Conservation (phyloP, 2,113 vertebrate species). For the Lethenteron camtschaticum region DNA sequence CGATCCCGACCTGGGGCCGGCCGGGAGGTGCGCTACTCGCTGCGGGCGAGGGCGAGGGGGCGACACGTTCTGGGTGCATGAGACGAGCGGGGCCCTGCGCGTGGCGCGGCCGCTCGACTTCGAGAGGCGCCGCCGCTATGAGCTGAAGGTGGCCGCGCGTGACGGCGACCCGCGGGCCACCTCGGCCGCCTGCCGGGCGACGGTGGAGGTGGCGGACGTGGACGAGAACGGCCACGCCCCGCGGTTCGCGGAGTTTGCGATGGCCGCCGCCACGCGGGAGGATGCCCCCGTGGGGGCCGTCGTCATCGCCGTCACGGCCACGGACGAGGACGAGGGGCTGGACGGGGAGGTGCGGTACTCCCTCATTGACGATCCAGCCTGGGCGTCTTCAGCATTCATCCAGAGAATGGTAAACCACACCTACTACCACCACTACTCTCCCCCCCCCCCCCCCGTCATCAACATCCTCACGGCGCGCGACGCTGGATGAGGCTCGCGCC, state of each 20-base stretch:
- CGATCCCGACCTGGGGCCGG: too few relatives aligned
- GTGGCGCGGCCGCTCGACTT: conserved; percentile 27
- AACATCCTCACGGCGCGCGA: too few relatives aligned
- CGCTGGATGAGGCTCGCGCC: too few relatives aligned
- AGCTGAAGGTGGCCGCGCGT: conserved; percentile 68
- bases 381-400: conserved; percentile 71
- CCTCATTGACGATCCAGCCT: conserved; percentile 70
- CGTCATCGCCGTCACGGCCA: conserved; percentile 53
- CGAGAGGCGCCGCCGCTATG: conserved; percentile 82
- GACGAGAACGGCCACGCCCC: conserved; percentile 82
- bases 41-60: too few relatives aligned
- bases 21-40: too few relatives aligned
- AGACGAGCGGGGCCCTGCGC: too few relatives aligned
- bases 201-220: conserved; percentile 84
- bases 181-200: conserved; percentile 68
- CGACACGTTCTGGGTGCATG: conserved; percentile 43
- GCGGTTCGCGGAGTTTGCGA: conserved; percentile 62
- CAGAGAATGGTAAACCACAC: conserved; percentile 55
- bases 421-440: too few relatives aligned
- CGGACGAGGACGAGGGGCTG: conserved; percentile 55
- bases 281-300: conserved; percentile 63
- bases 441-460: too few relatives aligned
- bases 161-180: conserved; percentile 83
- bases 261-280: conserved; percentile 57
- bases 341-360: conserved; percentile 88